Evolutionary conservation across 2,888 invertebrate species (phyloP).

Genomic region (Drosophila paramelanica): DNA sequence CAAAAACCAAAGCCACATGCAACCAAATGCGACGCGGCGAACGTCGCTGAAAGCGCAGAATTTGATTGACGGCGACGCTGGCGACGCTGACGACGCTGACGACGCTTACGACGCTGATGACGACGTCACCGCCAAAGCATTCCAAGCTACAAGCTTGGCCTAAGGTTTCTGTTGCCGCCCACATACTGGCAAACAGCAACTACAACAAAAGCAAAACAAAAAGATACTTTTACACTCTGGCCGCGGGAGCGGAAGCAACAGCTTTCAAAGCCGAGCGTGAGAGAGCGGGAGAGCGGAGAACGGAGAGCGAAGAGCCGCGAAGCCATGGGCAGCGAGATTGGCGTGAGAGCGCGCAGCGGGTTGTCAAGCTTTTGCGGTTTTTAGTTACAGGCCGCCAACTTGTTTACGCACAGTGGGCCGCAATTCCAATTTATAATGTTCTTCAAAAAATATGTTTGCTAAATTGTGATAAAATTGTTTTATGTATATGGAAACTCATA

Average conservation of each 20-base stretch:
- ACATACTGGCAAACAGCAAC: conserved; percentile 39
- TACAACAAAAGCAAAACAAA: conserved; percentile 39
- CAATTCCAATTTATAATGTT: neutral
- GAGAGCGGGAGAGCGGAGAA: conserved; percentile 18
- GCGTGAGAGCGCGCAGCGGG: conserved; percentile 34
- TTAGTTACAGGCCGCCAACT: conserved; percentile 71
- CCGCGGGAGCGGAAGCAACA: conserved; percentile 76
- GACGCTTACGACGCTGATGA: conserved; percentile 23
- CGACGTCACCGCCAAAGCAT: conserved; percentile 78
- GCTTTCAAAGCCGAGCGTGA: conserved; percentile 50
- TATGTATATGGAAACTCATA: too few relatives aligned
- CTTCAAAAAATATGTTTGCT: too few relatives aligned
- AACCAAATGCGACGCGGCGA: conserved; percentile 55
- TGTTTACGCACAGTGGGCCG: conserved; percentile 61
- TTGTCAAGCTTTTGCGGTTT: conserved; percentile 77
- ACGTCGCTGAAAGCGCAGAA: conserved; percentile 45
- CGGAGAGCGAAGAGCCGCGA: conserved; percentile 22
- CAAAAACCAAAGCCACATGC: conserved; percentile 57
- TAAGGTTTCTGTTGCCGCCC: conserved; percentile 59
- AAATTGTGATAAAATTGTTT: neutral
- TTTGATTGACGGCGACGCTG: conserved; percentile 70
- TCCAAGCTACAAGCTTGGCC: conserved; percentile 67
- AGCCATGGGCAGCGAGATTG: conserved; percentile 29
- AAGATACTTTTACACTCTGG: conserved; percentile 67
- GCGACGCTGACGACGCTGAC: conserved; percentile 20